Conservation (phyloP, 2,888 invertebrate genomes). For the Himalopsyche kuldschensis region DNA sequence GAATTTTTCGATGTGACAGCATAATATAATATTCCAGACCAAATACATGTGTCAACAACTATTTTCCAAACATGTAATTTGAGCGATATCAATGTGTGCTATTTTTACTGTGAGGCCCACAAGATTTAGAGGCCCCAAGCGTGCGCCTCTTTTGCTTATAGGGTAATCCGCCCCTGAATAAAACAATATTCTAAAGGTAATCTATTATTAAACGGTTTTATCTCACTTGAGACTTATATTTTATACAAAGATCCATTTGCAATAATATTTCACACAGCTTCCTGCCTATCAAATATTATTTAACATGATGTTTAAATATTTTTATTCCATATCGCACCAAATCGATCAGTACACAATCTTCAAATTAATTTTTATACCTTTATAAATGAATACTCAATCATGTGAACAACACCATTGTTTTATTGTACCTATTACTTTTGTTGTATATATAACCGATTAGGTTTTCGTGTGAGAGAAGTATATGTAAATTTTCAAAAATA, state of each 20-base stretch:
- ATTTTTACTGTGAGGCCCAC: too few relatives aligned
- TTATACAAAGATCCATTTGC: background rate
- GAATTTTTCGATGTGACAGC: too few relatives aligned
- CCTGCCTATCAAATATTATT: background rate
- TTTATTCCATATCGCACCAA: background rate
- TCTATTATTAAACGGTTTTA: too few relatives aligned
- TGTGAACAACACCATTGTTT: background rate
- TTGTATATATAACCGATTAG: background rate
- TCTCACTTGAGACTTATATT: too few relatives aligned
- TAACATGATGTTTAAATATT: background rate
- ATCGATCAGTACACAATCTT: background rate
- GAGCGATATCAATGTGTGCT: too few relatives aligned
- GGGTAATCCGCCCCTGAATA: too few relatives aligned
- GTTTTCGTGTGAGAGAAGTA: background rate
- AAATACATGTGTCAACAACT: too few relatives aligned
- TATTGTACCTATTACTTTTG: background rate
- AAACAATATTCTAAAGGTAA: too few relatives aligned
- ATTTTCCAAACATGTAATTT: too few relatives aligned
- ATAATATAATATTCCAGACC: too few relatives aligned
- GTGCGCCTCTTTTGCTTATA: too few relatives aligned
- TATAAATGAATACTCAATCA: constrained; percentile 22
- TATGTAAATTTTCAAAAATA: background rate
- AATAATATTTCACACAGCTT: background rate
- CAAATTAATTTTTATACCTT: constrained; percentile 23
- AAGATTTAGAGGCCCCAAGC: too few relatives aligned